A percentile compares a stretch with the other conserved stretches of the same genome.
phyloP scores from a whole-genome alignment of 2,113 vertebrate genomes.

The Merops nubicus region DNA sequence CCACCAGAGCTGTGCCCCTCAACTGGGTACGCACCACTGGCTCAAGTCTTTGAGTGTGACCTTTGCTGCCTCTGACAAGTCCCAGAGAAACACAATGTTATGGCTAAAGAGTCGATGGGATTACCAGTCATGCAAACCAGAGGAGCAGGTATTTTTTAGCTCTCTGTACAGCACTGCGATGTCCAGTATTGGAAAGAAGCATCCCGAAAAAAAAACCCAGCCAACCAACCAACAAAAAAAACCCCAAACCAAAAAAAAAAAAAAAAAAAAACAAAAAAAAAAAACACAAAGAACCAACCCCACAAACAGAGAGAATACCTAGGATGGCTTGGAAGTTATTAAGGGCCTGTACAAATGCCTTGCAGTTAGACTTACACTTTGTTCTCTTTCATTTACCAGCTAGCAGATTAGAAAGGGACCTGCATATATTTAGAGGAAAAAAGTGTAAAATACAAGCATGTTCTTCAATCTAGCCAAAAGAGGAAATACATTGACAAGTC shows the following conservation, averaged over 20 bases:
- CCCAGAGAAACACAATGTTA: not conserved
- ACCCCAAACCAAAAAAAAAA: too few species aligned
- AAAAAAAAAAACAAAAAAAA: too few species aligned
- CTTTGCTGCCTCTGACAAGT: not conserved
- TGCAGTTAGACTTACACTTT: not conserved
- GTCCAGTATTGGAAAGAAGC: too few species aligned
- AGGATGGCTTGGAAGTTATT: not conserved
- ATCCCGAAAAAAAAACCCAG: too few species aligned
- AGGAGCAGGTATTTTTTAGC: too few species aligned
- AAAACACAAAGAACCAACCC: too few species aligned
- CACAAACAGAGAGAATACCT: not conserved
- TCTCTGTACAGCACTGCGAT: too few species aligned
- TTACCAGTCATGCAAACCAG: not conserved
- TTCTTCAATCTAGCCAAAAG: not conserved
- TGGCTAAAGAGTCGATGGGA: not conserved
- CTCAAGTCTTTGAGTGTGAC: not conserved
- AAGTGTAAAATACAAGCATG: not conserved
- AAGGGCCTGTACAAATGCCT: not conserved
- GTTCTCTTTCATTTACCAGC: not conserved
- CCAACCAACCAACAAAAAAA: too few species aligned
- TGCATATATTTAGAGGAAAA: not conserved
- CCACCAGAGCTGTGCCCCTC: not conserved
- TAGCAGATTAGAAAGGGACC: not conserved
- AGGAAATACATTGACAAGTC: not conserved
- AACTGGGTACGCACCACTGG: accelerated